Evolutionary conservation across 2,113 vertebrate species (phyloP).

Genomic region (Todiramphus saurophagus): DNA sequence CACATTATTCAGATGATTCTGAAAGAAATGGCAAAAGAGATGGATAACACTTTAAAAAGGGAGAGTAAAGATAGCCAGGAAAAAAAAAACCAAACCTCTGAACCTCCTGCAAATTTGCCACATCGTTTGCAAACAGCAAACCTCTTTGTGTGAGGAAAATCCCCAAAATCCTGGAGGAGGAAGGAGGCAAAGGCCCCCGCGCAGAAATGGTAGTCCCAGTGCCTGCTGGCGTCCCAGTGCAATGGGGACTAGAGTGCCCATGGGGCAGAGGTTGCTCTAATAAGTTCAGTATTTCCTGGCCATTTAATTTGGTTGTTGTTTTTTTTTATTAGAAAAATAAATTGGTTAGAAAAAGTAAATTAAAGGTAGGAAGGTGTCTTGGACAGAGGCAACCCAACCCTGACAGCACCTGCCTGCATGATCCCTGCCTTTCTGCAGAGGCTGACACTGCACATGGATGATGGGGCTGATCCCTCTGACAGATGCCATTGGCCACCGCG

Average conservation of each 20-base stretch:
- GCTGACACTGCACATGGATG: rapidly evolving
- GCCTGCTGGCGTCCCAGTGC: background rate
- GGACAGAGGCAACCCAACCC: background rate
- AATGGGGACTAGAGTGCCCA: background rate
- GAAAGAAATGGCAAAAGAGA: constrained; percentile 47
- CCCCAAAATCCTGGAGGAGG: background rate
- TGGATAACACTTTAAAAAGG: constrained; percentile 63
- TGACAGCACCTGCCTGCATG: background rate
- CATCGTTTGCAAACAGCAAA: background rate
- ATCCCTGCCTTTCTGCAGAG: background rate
- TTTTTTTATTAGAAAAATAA: background rate
- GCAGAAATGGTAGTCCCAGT: background rate
- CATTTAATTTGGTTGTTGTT: background rate
- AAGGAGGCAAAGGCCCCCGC: background rate
- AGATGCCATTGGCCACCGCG: rapidly evolving
- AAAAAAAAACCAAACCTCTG: background rate
- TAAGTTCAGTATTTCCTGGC: background rate
- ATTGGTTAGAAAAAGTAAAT: background rate
- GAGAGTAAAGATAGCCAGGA: constrained; percentile 61
- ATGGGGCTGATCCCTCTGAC: background rate
- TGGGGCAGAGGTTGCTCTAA: background rate
- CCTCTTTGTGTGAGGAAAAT: background rate
- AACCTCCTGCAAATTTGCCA: background rate
- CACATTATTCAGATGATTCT: constrained; percentile 10
- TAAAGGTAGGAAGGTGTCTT: background rate